Evolutionary conservation across 2,113 vertebrate genomes (phyloP), one percentile per base, ranked within the genome.

Genomic region (Pterocles orientalis): DNA sequence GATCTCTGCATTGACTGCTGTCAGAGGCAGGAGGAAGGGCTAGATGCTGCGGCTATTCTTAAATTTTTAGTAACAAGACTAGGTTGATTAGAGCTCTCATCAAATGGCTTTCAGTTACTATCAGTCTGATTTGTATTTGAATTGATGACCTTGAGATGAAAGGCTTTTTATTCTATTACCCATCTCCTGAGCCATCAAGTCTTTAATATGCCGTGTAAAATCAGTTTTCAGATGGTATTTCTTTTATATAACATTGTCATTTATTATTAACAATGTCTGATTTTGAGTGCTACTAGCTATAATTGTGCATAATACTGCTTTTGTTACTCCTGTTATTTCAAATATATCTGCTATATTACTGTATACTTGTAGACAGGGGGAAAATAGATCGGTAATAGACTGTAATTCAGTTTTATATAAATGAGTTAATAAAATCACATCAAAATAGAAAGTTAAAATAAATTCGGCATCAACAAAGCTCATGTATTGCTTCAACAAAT

Each of bases 121-220:
- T 95, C 80, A 90, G 68, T 31, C 81, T 88, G 94, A 86, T 76
- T 83, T 78, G 85, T 79, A 90, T 96, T 93, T 94, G 91, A 97
- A 96, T 95, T 95, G 82, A 96, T 97, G 96, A 96, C 97, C 97
- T 97, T 97, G 95, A 94, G 97, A 95, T 94, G 73, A 96, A 94
- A 97, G 77, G 66, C 84, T 92, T 88, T 96, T 95, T 97, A 93
- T 97, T 94, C 93, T 94, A 84, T 97, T 95, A 95, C 72, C 75
- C 88, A 72, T 95, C 93, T 97, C 87, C 91, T 90, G 90, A 96
- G 93, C 96, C 89, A 97, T 97, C 94, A 82, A 86, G 89, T 84
- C 93, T 95, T 96, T 95, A 96, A 95, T 95, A 93, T 66, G 82
- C 88, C 71, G 7, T 97, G 91, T 93, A 97, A 97, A 97, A 97